These are phyloP conservation scores for Biston stratarius DNA, from an alignment of 2,888 invertebrate genomes.

Conservation along the genomic window DNA sequence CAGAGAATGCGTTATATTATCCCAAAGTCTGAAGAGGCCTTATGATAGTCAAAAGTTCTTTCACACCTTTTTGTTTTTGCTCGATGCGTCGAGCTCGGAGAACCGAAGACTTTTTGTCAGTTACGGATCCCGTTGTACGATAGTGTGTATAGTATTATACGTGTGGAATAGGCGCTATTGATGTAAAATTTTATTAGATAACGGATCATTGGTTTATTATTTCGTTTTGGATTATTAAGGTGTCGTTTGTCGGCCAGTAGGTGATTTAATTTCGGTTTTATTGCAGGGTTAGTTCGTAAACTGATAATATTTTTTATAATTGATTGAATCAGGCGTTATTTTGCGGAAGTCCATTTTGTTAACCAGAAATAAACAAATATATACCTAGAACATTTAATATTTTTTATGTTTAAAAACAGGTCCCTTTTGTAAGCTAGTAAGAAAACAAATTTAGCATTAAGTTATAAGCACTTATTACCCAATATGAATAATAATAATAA, in stretches of 20 bases:
- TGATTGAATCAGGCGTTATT: too few species aligned
- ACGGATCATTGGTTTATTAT: slow-evolving; percentile 20
- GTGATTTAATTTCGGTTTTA: slow-evolving; percentile 6
- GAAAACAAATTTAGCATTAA: too few species aligned
- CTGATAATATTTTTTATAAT: not conserved
- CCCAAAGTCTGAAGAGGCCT: not conserved
- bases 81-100: slow-evolving; percentile 32
- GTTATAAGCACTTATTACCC: too few species aligned
- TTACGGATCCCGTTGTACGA: slow-evolving; percentile 47
- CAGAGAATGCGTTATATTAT: not conserved
- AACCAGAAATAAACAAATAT: too few species aligned
- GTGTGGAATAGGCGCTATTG: slow-evolving; percentile 8
- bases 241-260: slow-evolving; percentile 6
- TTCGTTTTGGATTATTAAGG: slow-evolving; percentile 5
- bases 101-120: slow-evolving; percentile 56
- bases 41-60: slow-evolving; percentile 65
- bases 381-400: too few species aligned
- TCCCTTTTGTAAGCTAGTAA: too few species aligned
- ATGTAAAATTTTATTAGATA: slow-evolving; percentile 21
- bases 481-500: too few species aligned
- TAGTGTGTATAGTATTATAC: slow-evolving; percentile 14
- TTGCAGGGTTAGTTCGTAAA: not conserved
- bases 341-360: too few species aligned
- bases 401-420: too few species aligned
- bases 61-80: slow-evolving; percentile 57